phyloP scores from a whole-genome alignment of 2,888 invertebrate genomes.

The Petrophora chlorosata region DNA sequence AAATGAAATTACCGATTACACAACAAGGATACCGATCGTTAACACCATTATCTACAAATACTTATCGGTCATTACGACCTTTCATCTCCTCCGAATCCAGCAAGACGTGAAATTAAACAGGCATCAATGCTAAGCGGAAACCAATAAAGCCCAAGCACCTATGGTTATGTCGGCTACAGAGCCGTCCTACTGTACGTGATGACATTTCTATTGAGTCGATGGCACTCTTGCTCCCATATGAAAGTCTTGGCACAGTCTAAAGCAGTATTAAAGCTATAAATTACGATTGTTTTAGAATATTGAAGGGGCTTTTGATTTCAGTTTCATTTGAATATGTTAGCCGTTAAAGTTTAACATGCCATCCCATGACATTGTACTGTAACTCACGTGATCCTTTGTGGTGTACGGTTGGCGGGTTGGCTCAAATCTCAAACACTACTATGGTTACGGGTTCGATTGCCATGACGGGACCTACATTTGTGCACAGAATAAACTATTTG shows the following conservation, averaged over 20 bases:
- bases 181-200: constrained; percentile 44
- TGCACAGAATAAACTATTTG: too few species aligned
- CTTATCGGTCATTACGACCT: constrained; percentile 8
- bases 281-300: neutral
- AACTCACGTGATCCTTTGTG: too few species aligned
- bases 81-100: constrained; percentile 11
- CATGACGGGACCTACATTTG: too few species aligned
- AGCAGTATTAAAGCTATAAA: constrained; percentile 17
- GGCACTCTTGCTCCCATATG: constrained; percentile 47
- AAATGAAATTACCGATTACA: neutral
- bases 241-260: constrained; percentile 37
- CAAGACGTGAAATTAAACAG: constrained; percentile 27
- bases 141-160: constrained; percentile 46
- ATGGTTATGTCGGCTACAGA: constrained; percentile 33
- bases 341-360: too few species aligned
- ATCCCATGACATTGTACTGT: too few species aligned
- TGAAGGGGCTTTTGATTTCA: neutral
- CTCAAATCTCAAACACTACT: too few species aligned
- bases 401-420: too few species aligned
- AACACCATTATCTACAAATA: constrained; percentile 7
- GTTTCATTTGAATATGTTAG: neutral
- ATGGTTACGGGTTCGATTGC: too few species aligned
- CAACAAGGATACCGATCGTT: neutral
- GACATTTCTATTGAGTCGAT: constrained; percentile 53
- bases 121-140: constrained; percentile 43